Base-by-base conservation (phyloP, 2,113 vertebrate species). In the Chlamydotis undulata region DNA sequence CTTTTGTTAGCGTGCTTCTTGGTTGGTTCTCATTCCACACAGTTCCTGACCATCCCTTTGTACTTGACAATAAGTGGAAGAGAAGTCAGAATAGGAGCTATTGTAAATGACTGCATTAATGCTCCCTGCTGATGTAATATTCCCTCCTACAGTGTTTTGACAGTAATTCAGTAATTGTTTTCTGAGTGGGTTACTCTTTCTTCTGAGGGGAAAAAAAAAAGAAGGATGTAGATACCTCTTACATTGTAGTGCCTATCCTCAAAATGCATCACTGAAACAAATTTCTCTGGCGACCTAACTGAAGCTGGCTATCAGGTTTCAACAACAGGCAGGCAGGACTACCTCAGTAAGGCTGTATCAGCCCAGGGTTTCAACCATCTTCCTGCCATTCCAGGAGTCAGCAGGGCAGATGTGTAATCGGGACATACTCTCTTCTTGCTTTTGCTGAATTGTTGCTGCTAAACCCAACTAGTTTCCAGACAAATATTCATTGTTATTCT, bases 61-160 rank as follows among this genome's bases (percentile, higher is more conserved):
- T 87, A 75, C 49, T 35, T 67, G 45, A 84, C 96, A 88, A 70
- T 91, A 80, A 87, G 82, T 65, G 79, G 92, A 95, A 91, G 71
- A 94, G 56, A 78, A 91, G 74, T 85, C 47, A 64, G 70, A 96
- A 70, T 21, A 31, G 6, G 16, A 82, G 53, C 21, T 81, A 53
- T 92, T 95, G 94, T 75, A 81, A 92, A 89, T 0, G 0, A 45
- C 82, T 93, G 73, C 65, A 71, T 90, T 81, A 94, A 56, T 22
- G 63, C 37, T 79, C 33, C 41, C 52, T 77, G 78, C 61, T 94
- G 79, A 92, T 73, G 63, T 68, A 95, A 96, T 91, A 82, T 60
- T 96, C 87, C 75, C 96, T 85, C 92, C 91, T 69, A 61, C 74
- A 89, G 74, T 59, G 83, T 95, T 96, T 89, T 89, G 61, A 93